Conservation (phyloP, 37 sponge, comb jelly and placozoan species). For the Beroe forskalii region DNA sequence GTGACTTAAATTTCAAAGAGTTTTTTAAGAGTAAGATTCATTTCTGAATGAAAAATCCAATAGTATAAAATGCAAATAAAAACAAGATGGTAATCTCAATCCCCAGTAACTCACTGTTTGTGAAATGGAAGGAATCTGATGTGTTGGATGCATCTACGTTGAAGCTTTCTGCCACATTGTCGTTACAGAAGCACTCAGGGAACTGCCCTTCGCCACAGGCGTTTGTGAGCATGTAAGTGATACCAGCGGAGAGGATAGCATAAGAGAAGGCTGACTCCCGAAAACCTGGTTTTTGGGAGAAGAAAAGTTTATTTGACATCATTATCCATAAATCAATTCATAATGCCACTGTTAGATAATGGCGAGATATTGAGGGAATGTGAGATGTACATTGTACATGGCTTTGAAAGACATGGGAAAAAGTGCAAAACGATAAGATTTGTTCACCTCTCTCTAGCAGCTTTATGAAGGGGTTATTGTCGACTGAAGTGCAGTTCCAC, state of each 20-base stretch:
- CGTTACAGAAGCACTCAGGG: slow-evolving; percentile 59
- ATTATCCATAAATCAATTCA: too few relatives aligned
- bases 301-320: too few relatives aligned
- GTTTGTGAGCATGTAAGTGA: slow-evolving; percentile 56
- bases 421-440: too few relatives aligned
- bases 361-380: too few relatives aligned
- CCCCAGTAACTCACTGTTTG: slow-evolving; percentile 42
- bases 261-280: slow-evolving; percentile 37
- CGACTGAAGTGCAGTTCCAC: slow-evolving; percentile 55
- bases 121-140: slow-evolving; percentile 26
- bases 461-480: slow-evolving; percentile 42
- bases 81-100: too few relatives aligned
- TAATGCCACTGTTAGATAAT: too few relatives aligned
- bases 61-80: too few relatives aligned
- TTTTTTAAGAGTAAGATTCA: too few relatives aligned
- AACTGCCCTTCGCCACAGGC: slow-evolving; percentile 40
- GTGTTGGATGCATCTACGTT: neutral
- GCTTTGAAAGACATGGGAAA: too few relatives aligned
- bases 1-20: too few relatives aligned
- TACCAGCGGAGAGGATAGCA: slow-evolving; percentile 55
- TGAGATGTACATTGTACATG: too few relatives aligned
- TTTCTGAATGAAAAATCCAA: too few relatives aligned
- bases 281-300: slow-evolving; percentile 26
- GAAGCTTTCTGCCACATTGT: neutral
- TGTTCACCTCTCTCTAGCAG: slow-evolving; percentile 41